Percentiles rank a stretch among this genome's conserved stretches.
phyloP scores from a whole-genome alignment of 2,888 invertebrate genomes.

The Masnerella sp. region DNA sequence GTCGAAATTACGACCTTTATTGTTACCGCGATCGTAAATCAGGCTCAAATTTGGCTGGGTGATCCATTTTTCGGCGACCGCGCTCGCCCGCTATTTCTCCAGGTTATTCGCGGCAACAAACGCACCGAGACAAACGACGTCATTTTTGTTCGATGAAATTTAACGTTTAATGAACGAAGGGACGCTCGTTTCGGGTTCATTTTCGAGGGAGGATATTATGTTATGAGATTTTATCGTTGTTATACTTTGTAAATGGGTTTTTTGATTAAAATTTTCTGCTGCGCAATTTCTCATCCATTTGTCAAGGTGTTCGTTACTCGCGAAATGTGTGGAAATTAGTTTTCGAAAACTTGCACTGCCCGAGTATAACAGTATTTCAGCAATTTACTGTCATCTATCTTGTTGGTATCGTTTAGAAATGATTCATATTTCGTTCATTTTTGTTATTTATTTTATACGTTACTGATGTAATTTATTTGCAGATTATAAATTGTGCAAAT shows the following conservation, averaged over 20 bases:
- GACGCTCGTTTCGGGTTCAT: conserved; percentile 13
- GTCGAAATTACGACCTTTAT: conserved; percentile 54
- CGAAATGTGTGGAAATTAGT: no score
- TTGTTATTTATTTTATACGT: no score
- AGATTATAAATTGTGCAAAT: no score
- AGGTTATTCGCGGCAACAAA: conserved; percentile 34
- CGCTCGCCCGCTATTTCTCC: conserved; percentile 24
- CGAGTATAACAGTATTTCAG: no score
- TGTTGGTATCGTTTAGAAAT: no score
- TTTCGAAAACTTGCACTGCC: no score
- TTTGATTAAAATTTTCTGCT: no score
- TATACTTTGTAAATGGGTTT: not conserved
- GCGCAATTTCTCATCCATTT: no score
- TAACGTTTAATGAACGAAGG: conserved; percentile 34
- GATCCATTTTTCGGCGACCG: conserved; percentile 39
- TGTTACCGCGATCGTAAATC: conserved; percentile 54
- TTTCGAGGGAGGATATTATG: conserved; percentile 21
- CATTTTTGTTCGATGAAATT: conserved; percentile 38
- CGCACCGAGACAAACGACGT: conserved; percentile 38
- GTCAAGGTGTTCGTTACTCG: no score
- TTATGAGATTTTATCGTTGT: conserved; percentile 28
- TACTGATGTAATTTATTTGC: no score
- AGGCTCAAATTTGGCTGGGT: conserved; percentile 36
- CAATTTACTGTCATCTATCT: no score
- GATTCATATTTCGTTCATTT: no score